These are phyloP conservation scores for Drosophila infuscata DNA, from an alignment of 2,888 invertebrate genomes.

Conservation along the genomic window DNA sequence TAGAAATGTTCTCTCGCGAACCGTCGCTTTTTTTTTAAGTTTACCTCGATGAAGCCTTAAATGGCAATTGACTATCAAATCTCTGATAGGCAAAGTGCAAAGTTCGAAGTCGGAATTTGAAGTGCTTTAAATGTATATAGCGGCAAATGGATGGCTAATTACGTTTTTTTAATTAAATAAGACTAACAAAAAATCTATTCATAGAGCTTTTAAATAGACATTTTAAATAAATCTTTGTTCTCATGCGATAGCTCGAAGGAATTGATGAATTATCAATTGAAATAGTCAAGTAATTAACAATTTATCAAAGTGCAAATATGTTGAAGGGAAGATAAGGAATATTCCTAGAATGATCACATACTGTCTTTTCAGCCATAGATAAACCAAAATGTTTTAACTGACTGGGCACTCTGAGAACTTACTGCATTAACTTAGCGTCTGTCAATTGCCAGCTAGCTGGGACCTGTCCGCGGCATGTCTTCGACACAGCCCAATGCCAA, in stretches of 20 bases:
- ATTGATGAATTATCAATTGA: background rate
- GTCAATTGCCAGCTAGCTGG: background rate
- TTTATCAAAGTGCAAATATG: background rate
- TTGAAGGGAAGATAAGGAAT: background rate
- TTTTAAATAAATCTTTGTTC: background rate
- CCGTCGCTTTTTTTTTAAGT: slow-evolving; percentile 3
- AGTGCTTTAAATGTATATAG: background rate
- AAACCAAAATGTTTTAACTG: background rate
- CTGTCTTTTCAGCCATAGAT: background rate
- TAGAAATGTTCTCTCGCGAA: slow-evolving; percentile 45
- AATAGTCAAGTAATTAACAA: background rate
- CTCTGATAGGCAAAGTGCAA: slow-evolving; percentile 20
- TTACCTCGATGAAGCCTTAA: slow-evolving; percentile 23
- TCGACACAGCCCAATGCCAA: slow-evolving; percentile 29
- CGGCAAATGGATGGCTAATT: background rate
- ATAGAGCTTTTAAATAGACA: background rate
- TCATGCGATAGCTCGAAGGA: background rate
- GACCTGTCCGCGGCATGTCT: background rate
- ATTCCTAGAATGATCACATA: background rate
- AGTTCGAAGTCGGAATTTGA: slow-evolving; percentile 40
- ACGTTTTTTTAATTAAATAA: slow-evolving; percentile 21
- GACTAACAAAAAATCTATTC: background rate
- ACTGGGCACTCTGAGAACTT: background rate
- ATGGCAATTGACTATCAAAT: slow-evolving; percentile 23
- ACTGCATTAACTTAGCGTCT: background rate